Percentiles rank a stretch among this genome's conserved stretches.
Conservation (phyloP, 2,113 vertebrate species). For the Tupaia tana region DNA sequence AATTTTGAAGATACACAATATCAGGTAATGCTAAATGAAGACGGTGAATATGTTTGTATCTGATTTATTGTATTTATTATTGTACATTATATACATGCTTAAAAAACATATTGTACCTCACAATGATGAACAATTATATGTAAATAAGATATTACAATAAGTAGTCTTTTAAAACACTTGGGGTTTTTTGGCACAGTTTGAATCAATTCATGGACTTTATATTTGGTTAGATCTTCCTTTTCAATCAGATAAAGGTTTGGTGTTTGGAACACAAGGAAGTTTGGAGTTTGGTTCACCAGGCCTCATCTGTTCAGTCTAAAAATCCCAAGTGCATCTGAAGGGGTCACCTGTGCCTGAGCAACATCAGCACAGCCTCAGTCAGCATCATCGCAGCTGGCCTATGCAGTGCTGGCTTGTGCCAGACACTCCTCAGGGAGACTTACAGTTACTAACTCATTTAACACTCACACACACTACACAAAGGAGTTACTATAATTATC, state of each 20-base stretch:
- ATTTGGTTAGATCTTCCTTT: neutral
- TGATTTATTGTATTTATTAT: too few species aligned
- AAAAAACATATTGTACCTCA: too few species aligned
- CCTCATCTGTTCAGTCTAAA: neutral
- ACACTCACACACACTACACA: neutral
- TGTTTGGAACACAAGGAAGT: neutral
- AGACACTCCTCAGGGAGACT: neutral
- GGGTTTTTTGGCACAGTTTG: neutral
- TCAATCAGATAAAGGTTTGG: neutral
- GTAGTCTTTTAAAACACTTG: too few species aligned
- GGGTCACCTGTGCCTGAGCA: neutral
- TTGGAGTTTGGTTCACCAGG: neutral
- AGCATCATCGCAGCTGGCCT: neutral
- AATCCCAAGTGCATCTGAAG: neutral
- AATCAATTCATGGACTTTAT: neutral
- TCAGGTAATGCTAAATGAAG: too few species aligned
- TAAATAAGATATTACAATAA: too few species aligned
- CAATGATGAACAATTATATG: too few species aligned
- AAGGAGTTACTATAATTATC: neutral
- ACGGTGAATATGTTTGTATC: too few species aligned
- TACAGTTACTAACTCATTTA: neutral
- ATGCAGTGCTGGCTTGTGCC: rapidly evolving
- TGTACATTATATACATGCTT: too few species aligned
- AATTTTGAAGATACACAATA: too few species aligned
- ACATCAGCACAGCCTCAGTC: neutral